These are phyloP conservation scores for Rutpela maculata DNA, from an alignment of 2,888 invertebrate species.

Conservation along the genomic window DNA sequence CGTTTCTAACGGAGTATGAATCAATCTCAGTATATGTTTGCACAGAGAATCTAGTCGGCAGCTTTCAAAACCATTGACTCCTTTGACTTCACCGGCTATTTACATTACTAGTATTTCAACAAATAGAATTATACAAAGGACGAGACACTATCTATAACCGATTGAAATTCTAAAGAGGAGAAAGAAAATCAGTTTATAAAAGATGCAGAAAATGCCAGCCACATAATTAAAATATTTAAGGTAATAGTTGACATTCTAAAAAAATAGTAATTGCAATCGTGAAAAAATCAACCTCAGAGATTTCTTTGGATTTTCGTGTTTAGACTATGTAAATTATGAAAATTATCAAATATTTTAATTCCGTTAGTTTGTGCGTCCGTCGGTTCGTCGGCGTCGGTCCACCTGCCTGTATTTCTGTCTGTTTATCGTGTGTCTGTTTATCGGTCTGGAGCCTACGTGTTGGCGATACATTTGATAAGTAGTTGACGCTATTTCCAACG, in stretches of 20 bases:
- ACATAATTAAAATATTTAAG: background rate
- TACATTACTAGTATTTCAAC: conserved; percentile 35
- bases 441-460: too few species aligned
- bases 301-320: too few species aligned
- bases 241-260: background rate
- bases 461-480: too few species aligned
- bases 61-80: conserved; percentile 32
- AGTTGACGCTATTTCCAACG: too few species aligned
- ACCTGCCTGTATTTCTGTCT: too few species aligned
- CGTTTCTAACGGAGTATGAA: conserved; percentile 34
- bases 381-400: too few species aligned
- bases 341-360: too few species aligned
- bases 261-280: too few species aligned
- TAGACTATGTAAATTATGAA: too few species aligned
- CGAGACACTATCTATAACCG: background rate
- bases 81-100: conserved; percentile 34
- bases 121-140: conserved; percentile 34
- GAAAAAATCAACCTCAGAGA: too few species aligned
- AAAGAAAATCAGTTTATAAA: background rate
- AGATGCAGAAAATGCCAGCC: background rate
- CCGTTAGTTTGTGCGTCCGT: too few species aligned
- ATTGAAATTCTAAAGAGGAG: conserved; percentile 4
- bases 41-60: conserved; percentile 36
- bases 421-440: too few species aligned
- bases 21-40: conserved; percentile 35